Evolutionary conservation across 92 coral and sea anemone genomes (phyloP).

Genomic region (Pocillopora grandis): DNA sequence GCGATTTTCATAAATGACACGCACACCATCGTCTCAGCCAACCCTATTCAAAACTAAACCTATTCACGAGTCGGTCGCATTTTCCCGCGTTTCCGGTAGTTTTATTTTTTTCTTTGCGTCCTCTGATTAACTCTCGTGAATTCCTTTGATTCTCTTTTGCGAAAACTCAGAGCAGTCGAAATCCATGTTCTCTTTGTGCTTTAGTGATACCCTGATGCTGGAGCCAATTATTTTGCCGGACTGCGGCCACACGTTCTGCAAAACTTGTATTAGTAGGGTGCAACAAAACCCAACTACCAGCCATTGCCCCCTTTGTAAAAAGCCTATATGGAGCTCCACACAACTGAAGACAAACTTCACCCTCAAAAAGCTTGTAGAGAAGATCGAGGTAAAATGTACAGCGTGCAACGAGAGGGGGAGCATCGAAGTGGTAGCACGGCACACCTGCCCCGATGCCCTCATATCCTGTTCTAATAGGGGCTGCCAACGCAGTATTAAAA

Average conservation of each 20-base stretch:
- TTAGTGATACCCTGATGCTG: too few species aligned
- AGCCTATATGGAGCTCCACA: background rate
- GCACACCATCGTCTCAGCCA: too few species aligned
- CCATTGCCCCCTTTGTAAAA: conserved; percentile 9
- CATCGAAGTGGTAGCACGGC: conserved; percentile 1
- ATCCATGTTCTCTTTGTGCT: too few species aligned
- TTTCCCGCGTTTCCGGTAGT: too few species aligned
- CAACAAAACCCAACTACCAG: background rate
- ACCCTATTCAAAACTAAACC: too few species aligned
- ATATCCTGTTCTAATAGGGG: background rate
- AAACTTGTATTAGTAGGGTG: background rate
- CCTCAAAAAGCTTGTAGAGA: conserved; percentile 9
- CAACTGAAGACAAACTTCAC: background rate
- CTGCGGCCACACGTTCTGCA: conserved; percentile 8
- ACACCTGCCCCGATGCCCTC: conserved; percentile 20
- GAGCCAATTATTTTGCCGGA: too few species aligned
- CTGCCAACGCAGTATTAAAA: background rate
- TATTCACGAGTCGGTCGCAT: too few species aligned
- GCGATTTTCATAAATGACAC: too few species aligned
- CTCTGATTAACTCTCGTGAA: too few species aligned
- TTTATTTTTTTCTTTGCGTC: too few species aligned
- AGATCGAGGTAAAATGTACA: conserved; percentile 2
- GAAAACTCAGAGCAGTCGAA: too few species aligned
- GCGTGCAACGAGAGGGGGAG: background rate
- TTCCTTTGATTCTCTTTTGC: too few species aligned